These are phyloP conservation scores for Baronia brevicornis DNA, from an alignment of 2,888 invertebrate genomes.

Conservation along the genomic window DNA sequence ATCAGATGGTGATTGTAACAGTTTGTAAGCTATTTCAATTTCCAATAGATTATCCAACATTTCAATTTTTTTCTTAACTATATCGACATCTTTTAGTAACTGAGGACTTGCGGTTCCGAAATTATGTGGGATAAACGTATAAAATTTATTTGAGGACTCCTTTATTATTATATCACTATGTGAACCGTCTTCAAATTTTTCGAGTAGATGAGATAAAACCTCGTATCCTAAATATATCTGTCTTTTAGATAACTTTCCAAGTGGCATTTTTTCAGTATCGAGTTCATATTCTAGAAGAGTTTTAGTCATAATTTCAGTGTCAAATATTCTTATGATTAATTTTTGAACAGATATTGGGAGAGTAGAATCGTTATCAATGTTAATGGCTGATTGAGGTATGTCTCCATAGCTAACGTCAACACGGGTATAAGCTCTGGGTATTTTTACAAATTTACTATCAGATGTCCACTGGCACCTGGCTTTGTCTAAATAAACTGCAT, in stretches of 20 bases:
- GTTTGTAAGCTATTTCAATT: conserved; percentile 93
- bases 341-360: conserved; percentile 12
- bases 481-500: conserved; percentile 81
- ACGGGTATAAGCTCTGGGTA: conserved; percentile 5
- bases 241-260: conserved; percentile 13
- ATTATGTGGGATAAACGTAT: conserved; percentile 81
- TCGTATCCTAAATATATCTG: conserved; percentile 12
- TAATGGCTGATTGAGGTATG: conserved; percentile 8
- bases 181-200: conserved; percentile 5
- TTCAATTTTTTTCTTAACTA: conserved; percentile 78
- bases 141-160: conserved; percentile 16
- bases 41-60: conserved; percentile 95
- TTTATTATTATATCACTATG: conserved; percentile 7
- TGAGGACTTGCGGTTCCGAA: conserved; percentile 90
- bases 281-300: conserved; percentile 12
- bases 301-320: conserved; percentile 13
- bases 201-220: conserved; percentile 8
- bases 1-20: conserved; percentile 78
- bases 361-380: conserved; percentile 10
- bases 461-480: conserved; percentile 86
- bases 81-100: conserved; percentile 82
- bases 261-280: conserved; percentile 15
- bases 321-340: conserved; percentile 12
- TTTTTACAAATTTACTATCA: conserved; percentile 50
- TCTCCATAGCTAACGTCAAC: conserved; percentile 9